A percentile compares a stretch with the other conserved stretches of the same genome.
These are phyloP conservation scores for Capitella teleta DNA, from an alignment of 1,140 invertebrate species.

Conservation along the genomic window DNA sequence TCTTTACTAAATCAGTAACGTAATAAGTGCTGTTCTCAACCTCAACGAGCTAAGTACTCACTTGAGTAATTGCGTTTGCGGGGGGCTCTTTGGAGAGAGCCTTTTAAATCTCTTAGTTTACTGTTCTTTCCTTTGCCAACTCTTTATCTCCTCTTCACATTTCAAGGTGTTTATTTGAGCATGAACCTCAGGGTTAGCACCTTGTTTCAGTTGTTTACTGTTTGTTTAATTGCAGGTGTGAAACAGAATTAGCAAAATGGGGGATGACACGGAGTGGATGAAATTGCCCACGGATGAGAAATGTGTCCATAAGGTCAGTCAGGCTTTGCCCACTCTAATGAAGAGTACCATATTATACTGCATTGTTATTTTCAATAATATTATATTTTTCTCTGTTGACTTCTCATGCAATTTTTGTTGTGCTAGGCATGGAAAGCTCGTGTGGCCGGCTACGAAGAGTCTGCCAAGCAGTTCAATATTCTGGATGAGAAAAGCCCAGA, in stretches of 20 bases:
- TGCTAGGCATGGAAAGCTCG: constrained; percentile 79
- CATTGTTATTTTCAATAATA: background rate
- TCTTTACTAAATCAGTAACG: no score
- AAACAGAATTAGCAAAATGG: constrained; percentile 18
- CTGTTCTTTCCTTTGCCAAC: no score
- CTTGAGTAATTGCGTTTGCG: no score
- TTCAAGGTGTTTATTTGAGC: no score
- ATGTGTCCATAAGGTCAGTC: constrained; percentile 69
- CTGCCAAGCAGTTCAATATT: constrained; percentile 67
- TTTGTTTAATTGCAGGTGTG: no score
- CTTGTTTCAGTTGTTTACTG: no score
- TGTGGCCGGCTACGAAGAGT: constrained; percentile 85
- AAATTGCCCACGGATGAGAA: constrained; percentile 84
- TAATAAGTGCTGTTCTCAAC: no score
- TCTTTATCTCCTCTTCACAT: no score
- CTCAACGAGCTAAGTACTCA: no score
- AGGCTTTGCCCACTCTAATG: background rate
- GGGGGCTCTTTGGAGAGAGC: no score
- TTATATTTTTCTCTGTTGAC: background rate
- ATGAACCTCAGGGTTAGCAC: no score
- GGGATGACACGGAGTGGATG: constrained; percentile 71
- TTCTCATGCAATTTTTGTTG: background rate
- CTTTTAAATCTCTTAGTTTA: no score
- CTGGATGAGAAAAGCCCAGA: constrained; percentile 74
- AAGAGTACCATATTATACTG: background rate